A percentile compares a stretch with the other conserved stretches of the same genome.
Evolutionary conservation across 2,888 invertebrate species (phyloP).

Genomic region (Mermis nigrescens): DNA sequence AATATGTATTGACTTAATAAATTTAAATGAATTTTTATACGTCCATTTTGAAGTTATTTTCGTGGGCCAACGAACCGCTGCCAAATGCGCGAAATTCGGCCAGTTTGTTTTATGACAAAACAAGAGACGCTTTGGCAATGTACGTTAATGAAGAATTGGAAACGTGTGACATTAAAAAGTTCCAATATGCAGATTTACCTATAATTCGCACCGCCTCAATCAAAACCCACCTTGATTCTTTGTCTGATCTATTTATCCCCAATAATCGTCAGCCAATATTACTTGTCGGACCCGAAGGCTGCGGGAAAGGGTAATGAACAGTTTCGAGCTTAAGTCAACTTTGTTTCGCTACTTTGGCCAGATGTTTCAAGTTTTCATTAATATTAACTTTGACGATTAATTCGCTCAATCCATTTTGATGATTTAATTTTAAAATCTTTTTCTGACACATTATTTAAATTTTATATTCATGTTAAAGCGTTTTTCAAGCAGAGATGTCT

Average conservation of each 20-base stretch:
- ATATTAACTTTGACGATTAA: no score
- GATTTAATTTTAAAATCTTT: no score
- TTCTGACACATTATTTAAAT: no score
- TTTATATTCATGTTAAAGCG: background rate
- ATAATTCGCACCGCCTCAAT: conserved; percentile 48
- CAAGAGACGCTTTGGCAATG: conserved; percentile 46
- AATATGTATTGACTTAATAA: no score
- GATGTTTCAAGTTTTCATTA: no score
- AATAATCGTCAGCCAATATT: conserved; percentile 50
- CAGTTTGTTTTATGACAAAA: conserved; percentile 45
- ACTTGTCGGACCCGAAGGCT: conserved; percentile 59
- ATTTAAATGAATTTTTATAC: no score
- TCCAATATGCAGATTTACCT: conserved; percentile 13
- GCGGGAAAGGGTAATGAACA: conserved; percentile 59
- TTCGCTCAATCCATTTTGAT: no score
- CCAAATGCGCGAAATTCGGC: conserved; percentile 41
- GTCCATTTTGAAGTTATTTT: conserved; percentile 42
- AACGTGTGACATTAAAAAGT: conserved; percentile 13
- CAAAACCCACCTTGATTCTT: conserved; percentile 43
- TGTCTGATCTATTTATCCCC: conserved; percentile 43
- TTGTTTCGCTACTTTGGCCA: no score
- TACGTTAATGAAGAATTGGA: conserved; percentile 39
- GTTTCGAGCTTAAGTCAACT: no score
- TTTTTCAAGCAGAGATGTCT: background rate
- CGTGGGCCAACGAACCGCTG: conserved; percentile 44